Evolutionary conservation across 2,113 vertebrate species (phyloP).

Genomic region (Globicephala melas): DNA sequence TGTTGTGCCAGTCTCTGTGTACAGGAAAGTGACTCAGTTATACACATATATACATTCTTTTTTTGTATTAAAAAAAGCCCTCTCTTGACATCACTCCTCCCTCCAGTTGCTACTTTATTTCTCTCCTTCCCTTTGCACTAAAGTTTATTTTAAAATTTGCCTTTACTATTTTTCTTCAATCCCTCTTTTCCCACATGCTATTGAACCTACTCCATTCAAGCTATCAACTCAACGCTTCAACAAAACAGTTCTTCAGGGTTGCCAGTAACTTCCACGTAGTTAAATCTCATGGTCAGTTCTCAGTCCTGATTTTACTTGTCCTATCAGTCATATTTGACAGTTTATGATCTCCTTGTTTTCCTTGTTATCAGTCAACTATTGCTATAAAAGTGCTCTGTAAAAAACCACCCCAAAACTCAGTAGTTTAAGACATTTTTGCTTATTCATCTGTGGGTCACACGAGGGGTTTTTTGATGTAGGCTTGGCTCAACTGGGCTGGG

Average conservation of each 20-base stretch:
- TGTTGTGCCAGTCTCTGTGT: too few relatives aligned
- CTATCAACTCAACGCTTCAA: background rate
- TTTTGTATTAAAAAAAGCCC: background rate
- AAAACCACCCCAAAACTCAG: background rate
- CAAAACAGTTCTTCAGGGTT: background rate
- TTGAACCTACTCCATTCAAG: background rate
- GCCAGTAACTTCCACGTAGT: background rate
- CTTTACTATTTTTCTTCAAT: background rate
- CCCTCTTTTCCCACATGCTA: background rate
- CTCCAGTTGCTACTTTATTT: background rate
- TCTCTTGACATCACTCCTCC: background rate
- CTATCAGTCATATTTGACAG: background rate
- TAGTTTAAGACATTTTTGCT: background rate
- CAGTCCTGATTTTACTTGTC: background rate
- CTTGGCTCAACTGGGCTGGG: background rate
- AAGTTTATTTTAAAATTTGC: background rate
- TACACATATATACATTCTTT: too few relatives aligned
- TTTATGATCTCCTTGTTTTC: background rate
- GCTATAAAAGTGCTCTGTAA: background rate
- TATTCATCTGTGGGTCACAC: background rate
- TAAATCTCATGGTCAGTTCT: background rate
- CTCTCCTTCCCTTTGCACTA: background rate
- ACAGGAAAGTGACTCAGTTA: too few relatives aligned
- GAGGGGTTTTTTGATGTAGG: background rate
- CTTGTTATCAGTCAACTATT: background rate